Evolutionary conservation across 2,888 invertebrate species (phyloP), one percentile per base, ranked within the genome.

Genomic region (Tenthredo notha): DNA sequence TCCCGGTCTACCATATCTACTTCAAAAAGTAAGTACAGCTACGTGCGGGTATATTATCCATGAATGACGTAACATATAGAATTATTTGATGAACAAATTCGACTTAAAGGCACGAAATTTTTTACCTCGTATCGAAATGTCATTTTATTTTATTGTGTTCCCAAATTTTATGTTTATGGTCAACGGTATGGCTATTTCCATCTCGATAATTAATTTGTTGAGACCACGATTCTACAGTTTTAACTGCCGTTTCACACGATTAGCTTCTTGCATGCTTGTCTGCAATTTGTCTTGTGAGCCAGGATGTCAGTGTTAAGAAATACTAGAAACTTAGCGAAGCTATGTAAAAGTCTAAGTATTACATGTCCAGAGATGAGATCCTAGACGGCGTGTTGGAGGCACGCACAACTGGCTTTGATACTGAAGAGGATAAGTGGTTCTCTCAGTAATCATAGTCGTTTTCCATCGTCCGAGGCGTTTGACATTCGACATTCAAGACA

Each of bases 121-220:
- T 12, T 61, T 21, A 25, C 18, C 33, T 67, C 67, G 21, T 61
- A 67, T 12, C 67, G 33, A 25, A 29, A 67, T 33, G 12, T 33
- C 33, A 33, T 67, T 67, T 18, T 67, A 67, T 33, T 67, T 67
- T 33, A 33, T 67, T 18, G 33, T 33, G 1, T 67, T 33, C 33
- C 33, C 5, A 33, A 67, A 67, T 33, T 67, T 87, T 86, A 88
- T 85, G 84, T 86, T 87, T 85, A 87, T 70, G 85, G 54, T 54
- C 54, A n/a, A 54, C 86, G 74, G 83, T 47, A 84, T 82, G 86
- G 82, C 86, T 87, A 85, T 88, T 85, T 85, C 21, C 61, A 54
- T 85, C 77, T 54, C 80, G 75, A 67, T 74, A 50, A 75, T 43
- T 47, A 75, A 75, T 75, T 75, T 50, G 75, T 67, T 33, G 7